These are phyloP conservation scores for Formicarius rufipectus DNA, from an alignment of 2,113 vertebrate genomes.

Conservation along the genomic window DNA sequence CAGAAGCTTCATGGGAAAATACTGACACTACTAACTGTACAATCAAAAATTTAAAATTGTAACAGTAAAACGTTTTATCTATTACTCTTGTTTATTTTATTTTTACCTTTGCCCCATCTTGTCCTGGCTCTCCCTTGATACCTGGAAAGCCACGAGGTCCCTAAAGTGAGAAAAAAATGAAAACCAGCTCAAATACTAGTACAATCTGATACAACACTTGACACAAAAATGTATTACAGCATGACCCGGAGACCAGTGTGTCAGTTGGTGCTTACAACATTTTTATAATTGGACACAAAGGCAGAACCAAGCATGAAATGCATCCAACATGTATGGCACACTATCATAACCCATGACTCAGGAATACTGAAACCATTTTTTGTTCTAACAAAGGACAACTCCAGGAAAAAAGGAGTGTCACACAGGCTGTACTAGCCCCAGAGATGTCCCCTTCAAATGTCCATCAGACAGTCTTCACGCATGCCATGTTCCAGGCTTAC, in stretches of 20 bases:
- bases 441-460: neutral
- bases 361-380: neutral
- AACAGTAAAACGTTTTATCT: neutral
- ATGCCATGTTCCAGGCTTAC: neutral
- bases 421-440: neutral
- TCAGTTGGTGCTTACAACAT: neutral
- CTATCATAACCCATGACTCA: neutral
- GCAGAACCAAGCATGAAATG: neutral
- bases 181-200: neutral
- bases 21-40: neutral
- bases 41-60: neutral
- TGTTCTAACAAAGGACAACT: neutral
- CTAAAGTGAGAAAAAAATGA: slow-evolving; percentile 66
- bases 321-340: neutral
- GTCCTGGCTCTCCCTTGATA: slow-evolving; percentile 87
- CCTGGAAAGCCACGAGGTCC: slow-evolving; percentile 85
- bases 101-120: slow-evolving; percentile 84
- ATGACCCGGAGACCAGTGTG: neutral
- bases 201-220: neutral
- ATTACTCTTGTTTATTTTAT: neutral
- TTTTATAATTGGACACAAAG: neutral
- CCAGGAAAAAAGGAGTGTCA: neutral
- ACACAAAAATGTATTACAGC: neutral
- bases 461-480: neutral
- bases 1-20: neutral